phyloP scores from a whole-genome alignment of 2,113 vertebrate genomes.

The Trogon surrucura region DNA sequence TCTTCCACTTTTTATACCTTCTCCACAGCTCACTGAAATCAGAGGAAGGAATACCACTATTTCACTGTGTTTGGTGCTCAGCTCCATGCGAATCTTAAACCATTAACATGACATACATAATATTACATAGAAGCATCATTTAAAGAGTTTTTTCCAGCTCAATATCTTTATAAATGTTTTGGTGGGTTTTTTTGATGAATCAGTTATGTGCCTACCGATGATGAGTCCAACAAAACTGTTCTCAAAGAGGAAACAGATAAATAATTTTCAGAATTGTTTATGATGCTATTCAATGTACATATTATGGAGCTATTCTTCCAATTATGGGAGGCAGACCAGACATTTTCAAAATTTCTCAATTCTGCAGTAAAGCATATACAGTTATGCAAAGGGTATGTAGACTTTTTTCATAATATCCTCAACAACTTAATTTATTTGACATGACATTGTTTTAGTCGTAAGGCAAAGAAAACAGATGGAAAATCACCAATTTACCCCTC shows the following conservation, averaged over 20 bases:
- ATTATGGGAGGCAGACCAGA: neutral
- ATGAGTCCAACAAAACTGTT: neutral
- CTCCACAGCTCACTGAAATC: neutral
- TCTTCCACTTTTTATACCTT: neutral
- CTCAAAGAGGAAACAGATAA: neutral
- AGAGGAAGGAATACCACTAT: neutral
- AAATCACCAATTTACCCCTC: neutral
- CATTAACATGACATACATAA: too few species aligned
- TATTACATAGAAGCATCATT: neutral
- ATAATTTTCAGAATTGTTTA: neutral
- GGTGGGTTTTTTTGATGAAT: neutral
- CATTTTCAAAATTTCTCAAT: neutral
- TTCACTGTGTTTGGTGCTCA: neutral
- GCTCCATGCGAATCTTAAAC: fast-evolving
- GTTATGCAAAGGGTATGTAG: neutral
- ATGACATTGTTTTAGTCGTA: neutral
- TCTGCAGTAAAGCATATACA: neutral
- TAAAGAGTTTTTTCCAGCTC: neutral
- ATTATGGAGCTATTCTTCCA: neutral
- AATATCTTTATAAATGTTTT: neutral
- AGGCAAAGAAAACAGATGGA: neutral
- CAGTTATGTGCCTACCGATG: neutral
- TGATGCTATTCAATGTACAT: neutral
- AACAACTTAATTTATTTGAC: neutral
- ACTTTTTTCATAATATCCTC: neutral